Conservation (phyloP, 2,888 invertebrate species). For the Nudaria mundana region DNA sequence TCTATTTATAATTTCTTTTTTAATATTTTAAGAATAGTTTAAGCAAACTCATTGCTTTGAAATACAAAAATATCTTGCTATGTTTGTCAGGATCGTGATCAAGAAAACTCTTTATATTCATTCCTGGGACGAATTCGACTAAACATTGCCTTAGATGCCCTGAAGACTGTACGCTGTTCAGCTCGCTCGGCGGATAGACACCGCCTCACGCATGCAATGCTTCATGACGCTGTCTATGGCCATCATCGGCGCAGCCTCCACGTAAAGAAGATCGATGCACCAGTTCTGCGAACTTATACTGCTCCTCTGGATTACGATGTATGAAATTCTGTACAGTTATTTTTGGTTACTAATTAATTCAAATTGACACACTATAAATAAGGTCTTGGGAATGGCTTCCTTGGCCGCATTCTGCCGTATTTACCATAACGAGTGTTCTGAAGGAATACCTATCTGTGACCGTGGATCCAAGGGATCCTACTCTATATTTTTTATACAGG, state of each 20-base stretch:
- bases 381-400: no score
- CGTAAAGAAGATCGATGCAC: slow-evolving; percentile 21
- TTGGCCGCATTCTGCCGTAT: no score
- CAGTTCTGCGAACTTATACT: slow-evolving; percentile 50
- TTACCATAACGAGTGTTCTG: no score
- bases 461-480: no score
- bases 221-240: slow-evolving; percentile 57
- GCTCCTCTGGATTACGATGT: slow-evolving; percentile 48
- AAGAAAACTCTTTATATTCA: slow-evolving; percentile 55
- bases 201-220: slow-evolving; percentile 38
- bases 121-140: slow-evolving; percentile 60
- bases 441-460: no score
- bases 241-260: slow-evolving; percentile 44
- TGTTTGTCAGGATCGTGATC: slow-evolving; percentile 46
- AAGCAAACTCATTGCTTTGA: no score
- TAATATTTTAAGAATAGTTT: no score
- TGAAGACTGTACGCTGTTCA: slow-evolving; percentile 54
- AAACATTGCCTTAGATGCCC: slow-evolving; percentile 59
- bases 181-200: slow-evolving; percentile 53
- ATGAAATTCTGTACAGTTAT: not conserved
- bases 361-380: not conserved
- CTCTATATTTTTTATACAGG: no score
- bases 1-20: no score
- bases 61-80: no score
- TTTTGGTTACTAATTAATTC: not conserved